Evolutionary conservation across 2,797 vertebrate species (phyloP), one percentile per base, ranked within the genome.

Genomic region (Cirrhinus mrigala): DNA sequence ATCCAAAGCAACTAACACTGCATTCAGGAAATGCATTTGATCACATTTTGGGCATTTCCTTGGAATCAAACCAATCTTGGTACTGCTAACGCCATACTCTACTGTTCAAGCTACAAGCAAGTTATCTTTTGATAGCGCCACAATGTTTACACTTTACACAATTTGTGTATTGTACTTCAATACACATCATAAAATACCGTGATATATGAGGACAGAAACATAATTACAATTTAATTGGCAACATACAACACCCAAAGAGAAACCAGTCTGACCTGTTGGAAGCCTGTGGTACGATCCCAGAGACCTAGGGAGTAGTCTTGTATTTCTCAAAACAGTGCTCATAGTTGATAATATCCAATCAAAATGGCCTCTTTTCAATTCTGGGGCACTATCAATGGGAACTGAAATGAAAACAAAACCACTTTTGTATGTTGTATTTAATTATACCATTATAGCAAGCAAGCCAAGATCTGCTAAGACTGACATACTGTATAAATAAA

Each of bases 181-280:
- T 50, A 50, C 9, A 50, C 48, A 50, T 15, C 14, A 3, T 50
- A 50, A 50, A 18, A 52, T 18, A 52, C 0, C 18, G 5, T 18
- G 50, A 52, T 5, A 16, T 16, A 52, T 52, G 50, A 4, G 15
- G 50, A 52, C 50, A 52, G 50, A 16, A 52, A 52, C 50, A 52
- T 52, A 52, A 52, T 16, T 16, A 16, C 50, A 52, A 16, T 52
- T 52, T 52, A 16, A 52, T 52, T 52, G 15, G 50, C 50, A 76
- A 50, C 29, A n/a, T 62, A 82, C 85, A 79, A 79, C 75, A 66
- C 75, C 56, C 82, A 85, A 87, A 76, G 86, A 90, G 83, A 81
- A 92, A 94, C 94, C 90, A 69, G 94, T 94, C 88, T 9, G 76
- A 92, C 95, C 91, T 91, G 94, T 94, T 94, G 91, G 82, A 48